A percentile compares a stretch with the other conserved stretches of the same genome.
phyloP scores from a whole-genome alignment of 1,140 invertebrate species.

The Brachionus koreanus region DNA sequence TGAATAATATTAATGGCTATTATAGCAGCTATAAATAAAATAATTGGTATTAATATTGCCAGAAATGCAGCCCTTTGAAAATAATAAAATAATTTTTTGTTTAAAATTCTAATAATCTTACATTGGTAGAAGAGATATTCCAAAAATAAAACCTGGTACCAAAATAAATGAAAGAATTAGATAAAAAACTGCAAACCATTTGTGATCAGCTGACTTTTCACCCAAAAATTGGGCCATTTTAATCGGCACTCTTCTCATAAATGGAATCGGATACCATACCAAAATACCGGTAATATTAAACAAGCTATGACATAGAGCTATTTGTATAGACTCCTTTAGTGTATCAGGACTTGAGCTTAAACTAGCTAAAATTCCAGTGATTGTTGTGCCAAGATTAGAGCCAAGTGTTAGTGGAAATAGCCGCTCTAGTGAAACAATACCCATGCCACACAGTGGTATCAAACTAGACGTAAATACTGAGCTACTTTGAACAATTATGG shows the following conservation, averaged over 20 bases:
- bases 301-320: slow-evolving; percentile 65
- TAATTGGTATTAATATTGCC: neutral
- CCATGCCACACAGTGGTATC: slow-evolving; percentile 66
- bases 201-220: slow-evolving; percentile 60
- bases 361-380: slow-evolving; percentile 62
- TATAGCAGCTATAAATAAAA: neutral
- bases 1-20: slow-evolving; percentile 11
- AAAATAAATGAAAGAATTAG: slow-evolving; percentile 62
- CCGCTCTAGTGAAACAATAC: slow-evolving; percentile 63
- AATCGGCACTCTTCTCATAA: slow-evolving; percentile 62
- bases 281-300: slow-evolving; percentile 67
- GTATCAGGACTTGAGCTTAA: slow-evolving; percentile 54
- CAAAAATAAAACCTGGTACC: slow-evolving; percentile 60
- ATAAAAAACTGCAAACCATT: slow-evolving; percentile 65
- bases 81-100: neutral
- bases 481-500: slow-evolving; percentile 65
- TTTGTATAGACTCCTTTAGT: slow-evolving; percentile 60
- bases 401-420: slow-evolving; percentile 66
- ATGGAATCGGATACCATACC: slow-evolving; percentile 65
- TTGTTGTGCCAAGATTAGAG: slow-evolving; percentile 66
- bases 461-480: slow-evolving; percentile 67
- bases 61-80: neutral
- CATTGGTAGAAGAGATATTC: slow-evolving; percentile 54
- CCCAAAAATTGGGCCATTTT: slow-evolving; percentile 61
- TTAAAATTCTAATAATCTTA: slow-evolving; percentile 43